Evolutionary conservation across 1,140 invertebrate species (phyloP).

Genomic region (Drosophila kohkoa): DNA sequence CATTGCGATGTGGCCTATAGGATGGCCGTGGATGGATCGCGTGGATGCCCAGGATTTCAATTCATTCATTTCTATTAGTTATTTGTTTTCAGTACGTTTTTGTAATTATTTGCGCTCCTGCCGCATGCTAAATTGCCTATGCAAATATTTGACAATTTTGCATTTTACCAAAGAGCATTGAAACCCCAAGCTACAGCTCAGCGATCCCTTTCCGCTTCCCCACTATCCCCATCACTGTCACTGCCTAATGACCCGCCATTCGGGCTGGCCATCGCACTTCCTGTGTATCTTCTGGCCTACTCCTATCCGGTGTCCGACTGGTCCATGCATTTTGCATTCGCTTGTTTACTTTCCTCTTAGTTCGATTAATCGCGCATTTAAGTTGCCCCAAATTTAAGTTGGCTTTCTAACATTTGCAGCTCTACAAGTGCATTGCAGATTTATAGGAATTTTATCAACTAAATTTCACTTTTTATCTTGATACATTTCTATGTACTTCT

Average conservation of each 20-base stretch:
- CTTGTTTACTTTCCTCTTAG: slow-evolving; percentile 70
- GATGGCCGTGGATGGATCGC: not conserved
- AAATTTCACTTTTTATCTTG: no score
- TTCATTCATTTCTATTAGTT: slow-evolving; percentile 76
- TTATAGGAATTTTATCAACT: no score
- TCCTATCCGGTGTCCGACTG: slow-evolving; percentile 24
- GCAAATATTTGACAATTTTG: slow-evolving; percentile 82
- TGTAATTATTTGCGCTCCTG: slow-evolving; percentile 80
- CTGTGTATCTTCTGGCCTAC: slow-evolving; percentile 38
- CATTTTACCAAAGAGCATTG: slow-evolving; percentile 66
- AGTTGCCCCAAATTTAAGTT: slow-evolving; percentile 27
- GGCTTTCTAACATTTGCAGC: not conserved
- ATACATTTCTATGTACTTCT: no score
- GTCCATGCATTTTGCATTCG: slow-evolving; percentile 50
- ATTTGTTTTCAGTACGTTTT: slow-evolving; percentile 81
- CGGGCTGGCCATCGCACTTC: slow-evolving; percentile 33
- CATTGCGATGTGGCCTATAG: slow-evolving; percentile 34
- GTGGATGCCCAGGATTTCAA: slow-evolving; percentile 30
- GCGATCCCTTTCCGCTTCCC: slow-evolving; percentile 18
- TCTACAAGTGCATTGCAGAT: no score
- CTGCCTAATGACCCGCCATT: slow-evolving; percentile 38
- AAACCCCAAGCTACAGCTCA: slow-evolving; percentile 41
- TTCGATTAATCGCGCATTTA: slow-evolving; percentile 71
- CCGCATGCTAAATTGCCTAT: slow-evolving; percentile 81
- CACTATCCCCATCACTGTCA: no score